These are phyloP conservation scores for Anoplius nigerrimus DNA, from an alignment of 2,888 invertebrate species.

Conservation along the genomic window DNA sequence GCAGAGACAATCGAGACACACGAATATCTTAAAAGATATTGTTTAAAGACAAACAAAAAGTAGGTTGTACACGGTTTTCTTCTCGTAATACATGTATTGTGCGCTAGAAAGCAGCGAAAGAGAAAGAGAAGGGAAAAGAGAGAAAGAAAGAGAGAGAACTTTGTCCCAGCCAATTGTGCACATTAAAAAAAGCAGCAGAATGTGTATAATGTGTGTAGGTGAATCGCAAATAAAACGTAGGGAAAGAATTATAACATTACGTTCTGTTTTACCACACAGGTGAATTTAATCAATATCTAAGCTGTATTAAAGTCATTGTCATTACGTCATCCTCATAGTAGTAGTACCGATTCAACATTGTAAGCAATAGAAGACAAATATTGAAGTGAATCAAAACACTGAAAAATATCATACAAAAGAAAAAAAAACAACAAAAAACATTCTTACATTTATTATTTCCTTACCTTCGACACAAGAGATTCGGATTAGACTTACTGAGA, in stretches of 20 bases:
- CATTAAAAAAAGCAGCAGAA: conserved; percentile 22
- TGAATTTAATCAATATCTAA: conserved; percentile 27
- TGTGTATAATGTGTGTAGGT: neutral
- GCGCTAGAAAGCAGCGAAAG: conserved; percentile 5
- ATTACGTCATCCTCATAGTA: conserved; percentile 40
- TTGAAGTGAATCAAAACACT: conserved; percentile 43
- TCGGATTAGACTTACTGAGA: conserved; percentile 29
- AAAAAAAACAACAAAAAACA: conserved; percentile 41
- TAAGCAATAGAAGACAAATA: conserved; percentile 57
- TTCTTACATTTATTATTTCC: conserved; percentile 63
- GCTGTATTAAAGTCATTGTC: conserved; percentile 44
- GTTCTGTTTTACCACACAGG: conserved; percentile 26
- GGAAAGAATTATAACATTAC: conserved; percentile 23
- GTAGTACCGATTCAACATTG: conserved; percentile 55
- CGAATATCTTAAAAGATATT: conserved; percentile 19
- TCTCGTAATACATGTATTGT: conserved; percentile 10
- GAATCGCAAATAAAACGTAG: neutral
- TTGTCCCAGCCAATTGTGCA: conserved; percentile 39
- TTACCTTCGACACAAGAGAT: conserved; percentile 57
- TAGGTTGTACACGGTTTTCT: conserved; percentile 14
- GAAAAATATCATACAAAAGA: conserved; percentile 44
- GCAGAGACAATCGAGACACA: conserved; percentile 49
- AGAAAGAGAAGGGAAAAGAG: neutral
- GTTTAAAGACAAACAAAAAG: conserved; percentile 12
- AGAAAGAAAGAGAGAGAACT: conserved; percentile 1